Base-by-base conservation (phyloP, 1,140 invertebrate genomes). In the Bombus difficillimus region DNA sequence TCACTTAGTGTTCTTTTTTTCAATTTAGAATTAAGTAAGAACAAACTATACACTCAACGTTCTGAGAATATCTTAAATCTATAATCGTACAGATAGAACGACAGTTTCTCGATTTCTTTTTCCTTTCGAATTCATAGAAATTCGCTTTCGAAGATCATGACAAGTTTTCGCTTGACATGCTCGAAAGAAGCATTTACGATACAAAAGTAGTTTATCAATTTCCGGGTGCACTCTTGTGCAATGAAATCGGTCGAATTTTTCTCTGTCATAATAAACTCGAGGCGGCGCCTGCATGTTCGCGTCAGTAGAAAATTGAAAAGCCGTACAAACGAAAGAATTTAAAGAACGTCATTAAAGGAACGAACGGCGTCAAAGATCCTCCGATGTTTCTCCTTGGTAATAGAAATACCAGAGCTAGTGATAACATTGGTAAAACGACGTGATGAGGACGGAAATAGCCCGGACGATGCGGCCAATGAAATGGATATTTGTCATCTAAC, bases 181-280 rank as follows among this genome's bases (percentile, higher is more conserved):
- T 25, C 10, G 10, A 62, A 22, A 32, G 28, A 43, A 34, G 37
- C 37, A 59, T 43, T 18, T 47, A 2, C 68, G 68, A 32, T 34
- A 32, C 25, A 32, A 41, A 62, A 64, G 64, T 57, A 43, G 53
- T 81, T 73, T 81, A 64, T 74, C 80, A 59, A 41, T 81, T 72
- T 22, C 39, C 80, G 13, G 1, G 22, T n/a, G 39, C 32, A 59
- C 39, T 82, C 9, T 37, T 34, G 34, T 32, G 53, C 41, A 25
- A 47, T 13, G 25, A 22, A 68, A 78, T 78, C 37, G 66, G n/a
- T 78, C 39, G 66, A 84, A 78, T 59, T 76, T 78, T 78, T 78
- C 66, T 10, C 22, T 68, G 39, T 37, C 10, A 22, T 62, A 43
- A 74, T 57, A 84, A 71, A 59, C n/a, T 78, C 15, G 59, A 18